phyloP scores from a whole-genome alignment of 2,888 invertebrate genomes.

The Melolontha melolontha region DNA sequence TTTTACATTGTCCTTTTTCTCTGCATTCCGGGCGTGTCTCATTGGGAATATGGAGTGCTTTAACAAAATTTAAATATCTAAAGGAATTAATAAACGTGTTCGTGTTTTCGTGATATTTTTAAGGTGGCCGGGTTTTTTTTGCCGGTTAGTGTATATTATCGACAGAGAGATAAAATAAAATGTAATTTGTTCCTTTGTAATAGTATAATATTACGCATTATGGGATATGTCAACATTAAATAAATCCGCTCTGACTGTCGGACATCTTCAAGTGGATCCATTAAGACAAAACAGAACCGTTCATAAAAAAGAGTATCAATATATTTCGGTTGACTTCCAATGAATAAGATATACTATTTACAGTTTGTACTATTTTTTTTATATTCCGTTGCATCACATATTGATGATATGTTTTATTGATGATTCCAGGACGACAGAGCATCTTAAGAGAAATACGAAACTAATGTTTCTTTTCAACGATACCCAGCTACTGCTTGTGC shows the following conservation, averaged over 20 bases:
- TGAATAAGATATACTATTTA: constrained; percentile 9
- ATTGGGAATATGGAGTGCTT: no score
- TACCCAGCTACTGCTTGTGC: neutral
- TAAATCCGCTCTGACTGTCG: neutral
- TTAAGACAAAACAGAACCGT: constrained; percentile 8
- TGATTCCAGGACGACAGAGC: neutral
- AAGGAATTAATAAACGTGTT: no score
- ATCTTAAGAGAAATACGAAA: neutral
- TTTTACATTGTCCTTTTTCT: no score
- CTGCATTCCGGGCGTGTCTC: no score
- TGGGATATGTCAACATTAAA: no score
- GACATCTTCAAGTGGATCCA: constrained; percentile 18
- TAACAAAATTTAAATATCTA: no score
- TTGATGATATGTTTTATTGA: constrained; percentile 21
- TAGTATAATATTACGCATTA: no score
- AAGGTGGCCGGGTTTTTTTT: no score
- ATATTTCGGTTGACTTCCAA: neutral
- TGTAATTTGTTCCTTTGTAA: no score
- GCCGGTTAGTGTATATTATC: no score
- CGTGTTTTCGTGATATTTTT: no score
- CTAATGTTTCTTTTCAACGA: constrained; percentile 19
- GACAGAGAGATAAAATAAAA: no score
- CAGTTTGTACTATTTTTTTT: neutral
- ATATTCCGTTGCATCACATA: neutral
- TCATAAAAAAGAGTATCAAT: neutral